These are phyloP conservation scores for Thera obeliscata DNA, from an alignment of 2,888 invertebrate species.

Conservation along the genomic window DNA sequence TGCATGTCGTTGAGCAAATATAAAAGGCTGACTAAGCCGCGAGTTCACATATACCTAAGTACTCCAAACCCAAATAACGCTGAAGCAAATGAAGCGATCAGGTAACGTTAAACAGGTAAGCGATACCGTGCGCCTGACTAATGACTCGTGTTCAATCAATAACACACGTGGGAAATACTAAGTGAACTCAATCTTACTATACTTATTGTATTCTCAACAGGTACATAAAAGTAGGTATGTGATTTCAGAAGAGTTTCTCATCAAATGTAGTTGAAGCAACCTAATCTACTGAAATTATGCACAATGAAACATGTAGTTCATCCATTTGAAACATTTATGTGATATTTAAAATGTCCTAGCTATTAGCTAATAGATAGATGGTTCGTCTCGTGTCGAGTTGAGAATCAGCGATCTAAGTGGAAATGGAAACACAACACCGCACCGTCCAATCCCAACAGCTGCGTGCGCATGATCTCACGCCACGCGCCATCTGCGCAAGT, in stretches of 20 bases:
- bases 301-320: too few species aligned
- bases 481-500: conserved; percentile 46
- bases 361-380: neutral
- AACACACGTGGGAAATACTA: conserved; percentile 13
- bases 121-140: conserved; percentile 17
- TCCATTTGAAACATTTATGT: too few species aligned
- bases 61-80: conserved; percentile 3
- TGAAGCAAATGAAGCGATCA: conserved; percentile 30
- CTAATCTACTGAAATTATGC: too few species aligned
- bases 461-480: conserved; percentile 42
- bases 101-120: conserved; percentile 25
- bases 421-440: too few species aligned
- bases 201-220: neutral
- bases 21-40: too few species aligned
- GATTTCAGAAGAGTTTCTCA: neutral
- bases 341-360: neutral
- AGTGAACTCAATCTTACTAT: neutral
- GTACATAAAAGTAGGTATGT: neutral
- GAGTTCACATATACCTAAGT: too few species aligned
- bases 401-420: neutral
- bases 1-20: too few species aligned
- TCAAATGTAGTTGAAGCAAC: neutral
- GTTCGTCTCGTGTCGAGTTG: neutral
- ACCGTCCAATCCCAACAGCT: conserved; percentile 8
- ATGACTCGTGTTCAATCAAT: neutral